phyloP scores from a whole-genome alignment of 2,797 vertebrate genomes.

The Euthynnus affinis region DNA sequence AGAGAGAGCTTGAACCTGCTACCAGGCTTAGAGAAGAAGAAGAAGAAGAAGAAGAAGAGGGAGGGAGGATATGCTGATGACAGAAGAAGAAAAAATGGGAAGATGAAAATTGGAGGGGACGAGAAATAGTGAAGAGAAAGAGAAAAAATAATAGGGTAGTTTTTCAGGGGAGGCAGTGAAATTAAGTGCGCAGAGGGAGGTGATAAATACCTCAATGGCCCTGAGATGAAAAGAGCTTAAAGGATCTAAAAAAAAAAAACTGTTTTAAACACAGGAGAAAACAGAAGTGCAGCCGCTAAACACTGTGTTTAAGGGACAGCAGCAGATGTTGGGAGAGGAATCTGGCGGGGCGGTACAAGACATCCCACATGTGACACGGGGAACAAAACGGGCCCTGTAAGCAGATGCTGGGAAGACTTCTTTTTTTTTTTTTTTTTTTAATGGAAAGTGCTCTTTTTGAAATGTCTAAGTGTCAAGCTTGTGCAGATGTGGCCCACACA shows the following conservation, averaged over 20 bases:
- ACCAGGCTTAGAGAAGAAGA: slow-evolving; percentile 9
- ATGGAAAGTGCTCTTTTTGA: slow-evolving; percentile 8
- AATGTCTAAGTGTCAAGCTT: background rate
- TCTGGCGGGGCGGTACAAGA: slow-evolving; percentile 32
- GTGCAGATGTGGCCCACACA: slow-evolving; percentile 25
- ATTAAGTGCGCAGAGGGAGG: slow-evolving; percentile 43
- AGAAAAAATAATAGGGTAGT: background rate
- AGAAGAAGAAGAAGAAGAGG: slow-evolving; percentile 13
- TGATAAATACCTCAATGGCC: slow-evolving; percentile 50
- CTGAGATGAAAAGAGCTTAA: slow-evolving; percentile 60
- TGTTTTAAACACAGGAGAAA: slow-evolving; percentile 30
- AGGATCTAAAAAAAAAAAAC: slow-evolving; percentile 35
- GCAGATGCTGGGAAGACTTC: slow-evolving; percentile 12
- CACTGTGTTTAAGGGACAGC: slow-evolving; percentile 36
- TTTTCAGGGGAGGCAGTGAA: slow-evolving; percentile 40
- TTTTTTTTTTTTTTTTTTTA: background rate
- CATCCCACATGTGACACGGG: slow-evolving; percentile 39
- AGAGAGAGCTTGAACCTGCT: slow-evolving; percentile 50
- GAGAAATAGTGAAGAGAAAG: background rate
- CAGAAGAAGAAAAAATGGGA: slow-evolving; percentile 4
- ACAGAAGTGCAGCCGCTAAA: slow-evolving; percentile 35
- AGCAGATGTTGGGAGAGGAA: slow-evolving; percentile 50
- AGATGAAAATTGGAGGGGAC: slow-evolving; percentile 15
- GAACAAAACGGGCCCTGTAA: slow-evolving; percentile 15
- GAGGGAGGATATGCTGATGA: slow-evolving; percentile 31